Evolutionary conservation across 37 sponge, comb jelly and placozoan species (phyloP).

Genomic region (Petrosia ficiformis): DNA sequence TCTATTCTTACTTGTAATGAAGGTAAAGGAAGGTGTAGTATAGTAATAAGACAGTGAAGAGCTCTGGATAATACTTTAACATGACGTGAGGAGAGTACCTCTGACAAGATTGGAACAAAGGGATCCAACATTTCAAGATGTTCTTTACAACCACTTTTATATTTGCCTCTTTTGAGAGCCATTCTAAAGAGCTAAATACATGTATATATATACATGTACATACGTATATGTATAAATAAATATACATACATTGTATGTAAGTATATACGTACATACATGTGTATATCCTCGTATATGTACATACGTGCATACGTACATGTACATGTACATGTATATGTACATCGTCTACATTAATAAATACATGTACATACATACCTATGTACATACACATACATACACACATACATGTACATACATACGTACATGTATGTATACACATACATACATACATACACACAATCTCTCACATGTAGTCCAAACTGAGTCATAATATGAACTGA

Average conservation of each 20-base stretch:
- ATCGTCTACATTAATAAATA: no score
- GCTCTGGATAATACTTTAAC: slow-evolving; percentile 46
- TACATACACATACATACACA: slow-evolving; percentile 19
- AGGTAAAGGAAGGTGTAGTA: slow-evolving; percentile 65
- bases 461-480: slow-evolving; percentile 75
- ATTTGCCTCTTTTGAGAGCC: slow-evolving; percentile 49
- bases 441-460: no score
- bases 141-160: slow-evolving; percentile 18
- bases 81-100: slow-evolving; percentile 52
- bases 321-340: no score
- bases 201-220: neutral
- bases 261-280: no score
- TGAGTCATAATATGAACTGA: slow-evolving; percentile 58
- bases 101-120: slow-evolving; percentile 52
- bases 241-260: no score
- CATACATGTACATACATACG: slow-evolving; percentile 6
- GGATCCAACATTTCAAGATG: slow-evolving; percentile 82
- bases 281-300: no score
- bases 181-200: slow-evolving; percentile 47
- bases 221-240: no score
- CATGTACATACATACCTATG: neutral
- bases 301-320: no score
- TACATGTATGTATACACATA: slow-evolving; percentile 13
- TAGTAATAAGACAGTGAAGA: slow-evolving; percentile 47
- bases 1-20: slow-evolving; percentile 28